Evolutionary conservation across 2,113 vertebrate genomes (phyloP).

Genomic region (Xenopus tropicalis): UCB_Xtro_10.0 CM004444.2:137903001-137903500

Average conservation of each 20-base stretch:
- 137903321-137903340: not conserved
- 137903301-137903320: not conserved
- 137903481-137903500: not conserved
- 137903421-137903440: not conserved
- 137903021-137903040: too few relatives aligned
- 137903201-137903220: not conserved
- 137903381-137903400: conserved; percentile 27
- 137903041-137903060: too few relatives aligned
- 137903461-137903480: not conserved
- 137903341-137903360: not conserved
- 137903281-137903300: not conserved
- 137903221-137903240: not conserved
- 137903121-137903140: too few relatives aligned
- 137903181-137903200: not conserved
- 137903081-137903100: too few relatives aligned
- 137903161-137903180: too few relatives aligned
- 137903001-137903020: too few relatives aligned
- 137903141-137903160: too few relatives aligned
- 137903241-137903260: not conserved
- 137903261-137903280: not conserved
- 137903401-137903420: conserved; percentile 12
- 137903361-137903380: not conserved
- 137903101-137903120: too few relatives aligned
- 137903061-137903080: too few relatives aligned
- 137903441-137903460: not conserved